Evolutionary conservation across 2,888 invertebrate genomes (phyloP).

Genomic region (Erannis defoliaria): DNA sequence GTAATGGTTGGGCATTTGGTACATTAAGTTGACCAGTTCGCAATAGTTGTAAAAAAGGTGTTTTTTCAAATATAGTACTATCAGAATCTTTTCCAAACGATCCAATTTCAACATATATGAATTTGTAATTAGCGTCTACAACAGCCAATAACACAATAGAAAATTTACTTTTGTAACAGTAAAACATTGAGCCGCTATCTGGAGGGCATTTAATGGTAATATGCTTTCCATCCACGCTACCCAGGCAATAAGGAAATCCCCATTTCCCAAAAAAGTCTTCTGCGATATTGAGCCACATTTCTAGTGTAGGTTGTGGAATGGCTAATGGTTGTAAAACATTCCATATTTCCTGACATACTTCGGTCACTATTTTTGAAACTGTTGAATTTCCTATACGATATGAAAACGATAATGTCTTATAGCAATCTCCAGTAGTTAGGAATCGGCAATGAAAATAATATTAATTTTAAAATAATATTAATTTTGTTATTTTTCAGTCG

Average conservation of each 20-base stretch:
- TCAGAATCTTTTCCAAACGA: background rate
- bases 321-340: constrained; percentile 21
- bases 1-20: constrained; percentile 4
- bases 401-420: constrained; percentile 18
- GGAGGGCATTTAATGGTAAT: constrained; percentile 34
- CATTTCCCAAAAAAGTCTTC: constrained; percentile 37
- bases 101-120: constrained; percentile 2
- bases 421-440: constrained; percentile 13
- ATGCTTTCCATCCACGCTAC: constrained; percentile 40
- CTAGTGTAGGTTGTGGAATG: background rate
- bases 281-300: constrained; percentile 32
- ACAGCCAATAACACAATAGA: constrained; percentile 7
- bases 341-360: constrained; percentile 13
- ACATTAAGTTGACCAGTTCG: constrained; percentile 1
- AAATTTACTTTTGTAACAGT: background rate
- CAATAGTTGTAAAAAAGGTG: background rate
- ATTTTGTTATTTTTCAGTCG: too few species aligned
- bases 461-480: too few species aligned
- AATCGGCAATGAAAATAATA: too few species aligned
- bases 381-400: constrained; percentile 21
- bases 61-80: background rate
- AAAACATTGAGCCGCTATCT: constrained; percentile 16
- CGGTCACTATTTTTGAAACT: constrained; percentile 18
- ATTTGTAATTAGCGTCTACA: constrained; percentile 3
- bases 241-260: constrained; percentile 41